Evolutionary conservation across 2,113 vertebrate genomes (phyloP), one percentile per base, ranked within the genome.

Genomic region (Pygoscelis adeliae): DNA sequence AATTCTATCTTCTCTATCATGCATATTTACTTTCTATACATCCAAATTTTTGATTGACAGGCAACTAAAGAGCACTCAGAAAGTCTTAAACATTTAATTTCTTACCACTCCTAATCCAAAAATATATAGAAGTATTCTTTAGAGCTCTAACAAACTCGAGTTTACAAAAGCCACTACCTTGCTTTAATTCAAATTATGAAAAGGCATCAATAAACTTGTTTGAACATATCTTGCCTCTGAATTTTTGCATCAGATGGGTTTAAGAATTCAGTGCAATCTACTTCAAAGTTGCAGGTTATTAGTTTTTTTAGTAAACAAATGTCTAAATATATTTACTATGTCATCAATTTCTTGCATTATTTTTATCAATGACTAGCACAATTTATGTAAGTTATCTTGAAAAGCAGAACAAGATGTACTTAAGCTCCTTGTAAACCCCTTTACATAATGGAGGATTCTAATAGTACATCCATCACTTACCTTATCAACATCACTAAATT

Each of bases 371-470:
- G 14, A 84, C 52, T 65, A 83, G 50, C 6, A 69, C 8, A 67
- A 77, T 83, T 82, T 66, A 55, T n/a, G 7, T 21, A 87, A 61
- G 20, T 44, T 87, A 90, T 69, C 42, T 30, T 62, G 50, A 92
- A 80, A 93, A 72, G 20, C 62, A 94, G 40, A 84, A 84, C 55
- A 17, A 91, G 29, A n/a, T 53, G 4, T 72, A 87, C 22, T 90
- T 89, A 92, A 95, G 71, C 25, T 73, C 74, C 70, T 84, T 78
- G 55, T 79, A 96, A 96, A 88, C 16, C 44, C 13, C 32, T 87
- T 95, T 78, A 97, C 56, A 18, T 95, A 96, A 97, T 10, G 23
- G 32, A 87, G 58, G 18, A 94, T 87, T 92, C 76, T 56, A 81
- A 72, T 81, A 80, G 42, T 76, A 61, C 34, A 84, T n/a, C n/a